Evolutionary conservation across 2,113 vertebrate genomes (phyloP).

Genomic region (Chloroceryle aenea): DNA sequence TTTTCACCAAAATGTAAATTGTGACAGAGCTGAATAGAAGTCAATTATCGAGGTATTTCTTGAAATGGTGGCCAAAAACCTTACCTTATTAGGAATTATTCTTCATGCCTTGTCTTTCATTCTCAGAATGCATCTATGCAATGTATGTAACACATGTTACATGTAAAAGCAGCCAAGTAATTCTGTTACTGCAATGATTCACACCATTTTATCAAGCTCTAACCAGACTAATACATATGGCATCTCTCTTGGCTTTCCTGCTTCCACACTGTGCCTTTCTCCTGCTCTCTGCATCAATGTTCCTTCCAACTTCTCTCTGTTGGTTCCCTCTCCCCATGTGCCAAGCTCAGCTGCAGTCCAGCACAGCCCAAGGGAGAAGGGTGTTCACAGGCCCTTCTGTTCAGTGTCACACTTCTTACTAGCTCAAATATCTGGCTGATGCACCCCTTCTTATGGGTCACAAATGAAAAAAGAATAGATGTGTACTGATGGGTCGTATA

Average conservation of each 20-base stretch:
- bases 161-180: fast-evolving
- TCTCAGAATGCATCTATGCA: neutral
- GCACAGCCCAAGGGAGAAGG: fast-evolving
- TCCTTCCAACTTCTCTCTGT: neutral
- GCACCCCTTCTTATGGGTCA: neutral
- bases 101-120: neutral
- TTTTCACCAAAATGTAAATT: neutral
- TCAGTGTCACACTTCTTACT: neutral
- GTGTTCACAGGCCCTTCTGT: neutral
- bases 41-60: neutral
- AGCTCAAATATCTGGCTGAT: neutral
- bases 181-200: neutral
- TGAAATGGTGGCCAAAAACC: neutral
- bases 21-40: neutral
- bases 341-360: neutral
- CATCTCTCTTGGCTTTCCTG: neutral
- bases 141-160: neutral
- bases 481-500: neutral
- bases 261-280: neutral
- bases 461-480: neutral
- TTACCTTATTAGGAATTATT: neutral
- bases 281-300: neutral
- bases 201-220: neutral
- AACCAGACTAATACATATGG: neutral
- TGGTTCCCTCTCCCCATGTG: neutral